Evolutionary conservation across 2,113 vertebrate genomes (phyloP), one percentile per base, ranked within the genome.

Genomic region (Amblyornis subalaris): DNA sequence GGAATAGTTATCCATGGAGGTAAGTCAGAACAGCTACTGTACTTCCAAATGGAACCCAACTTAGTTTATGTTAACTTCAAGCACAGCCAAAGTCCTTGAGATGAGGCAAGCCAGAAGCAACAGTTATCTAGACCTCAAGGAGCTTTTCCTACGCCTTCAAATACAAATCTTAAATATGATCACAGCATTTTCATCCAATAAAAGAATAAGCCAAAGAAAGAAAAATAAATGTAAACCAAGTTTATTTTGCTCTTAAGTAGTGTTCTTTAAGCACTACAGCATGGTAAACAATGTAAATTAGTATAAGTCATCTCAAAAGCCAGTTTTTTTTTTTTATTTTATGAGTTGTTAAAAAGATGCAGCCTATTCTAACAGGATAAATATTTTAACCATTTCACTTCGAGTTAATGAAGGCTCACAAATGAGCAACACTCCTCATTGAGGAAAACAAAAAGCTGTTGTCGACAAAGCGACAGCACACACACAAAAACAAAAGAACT

Each of bases 361-460:
- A 99, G 98, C 98, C 98, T 98, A 99, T 98, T 98, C 98, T 98
- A 99, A 99, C 98, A 99, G 98, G 99, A 99, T 99, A 99, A 99
- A 99, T 99, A 99, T 98, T 98, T 98, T 99, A 98, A 98, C 98
- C 98, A 98, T 98, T 99, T 98, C 98, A 99, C 98, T 99, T 99
- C 98, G 98, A 99, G 98, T 99, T 99, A 98, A 99, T 99, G 99
- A 99, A 99, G 98, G 99, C 99, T 99, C 99, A 98, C 98, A 99
- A 98, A 98, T 99, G 99, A 99, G 99, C 99, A 99, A 99, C 99
- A 98, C 98, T 99, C 99, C 99, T 99, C 99, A 99, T 98, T 99
- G 99, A 99, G 99, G 99, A 99, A 99, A 99, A 99, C 99, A 99
- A 99, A 99, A 99, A 98, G 98, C 99, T 99, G 98, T 99, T 99